A percentile compares a stretch with the other conserved stretches of the same genome.
phyloP scores from a whole-genome alignment of 2,888 invertebrate genomes.

The Resseliella maxima region DNA sequence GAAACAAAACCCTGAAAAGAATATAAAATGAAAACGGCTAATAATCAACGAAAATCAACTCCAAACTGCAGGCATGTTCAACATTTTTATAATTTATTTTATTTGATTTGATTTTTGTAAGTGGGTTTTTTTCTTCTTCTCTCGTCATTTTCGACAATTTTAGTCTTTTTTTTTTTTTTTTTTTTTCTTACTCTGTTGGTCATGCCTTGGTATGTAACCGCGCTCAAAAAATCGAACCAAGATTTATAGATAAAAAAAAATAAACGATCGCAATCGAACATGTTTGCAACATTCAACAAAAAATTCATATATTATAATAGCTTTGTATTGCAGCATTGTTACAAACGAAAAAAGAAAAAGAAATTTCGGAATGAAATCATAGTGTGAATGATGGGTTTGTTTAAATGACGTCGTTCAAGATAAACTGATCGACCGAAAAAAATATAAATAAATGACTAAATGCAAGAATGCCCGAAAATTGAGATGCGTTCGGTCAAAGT shows the following conservation, averaged over 20 bases:
- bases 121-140: neutral
- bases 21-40: neutral
- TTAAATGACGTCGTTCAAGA: neutral
- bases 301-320: constrained; percentile 14
- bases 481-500: constrained; percentile 22
- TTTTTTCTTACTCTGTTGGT: neutral
- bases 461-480: too few relatives aligned
- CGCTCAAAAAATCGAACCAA: neutral
- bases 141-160: neutral
- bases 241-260: neutral
- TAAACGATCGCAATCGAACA: constrained; percentile 28
- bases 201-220: neutral
- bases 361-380: neutral
- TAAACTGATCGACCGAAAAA: neutral
- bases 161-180: neutral
- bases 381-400: neutral
- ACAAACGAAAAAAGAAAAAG: neutral
- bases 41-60: neutral
- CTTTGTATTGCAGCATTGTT: neutral
- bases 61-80: constrained; percentile 29
- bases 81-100: constrained; percentile 31
- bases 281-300: neutral
- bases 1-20: neutral
- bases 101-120: constrained; percentile 13
- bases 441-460: neutral